These are phyloP conservation scores for Brachyopa scutellaris DNA, from an alignment of 2,888 invertebrate genomes.

Conservation along the genomic window DNA sequence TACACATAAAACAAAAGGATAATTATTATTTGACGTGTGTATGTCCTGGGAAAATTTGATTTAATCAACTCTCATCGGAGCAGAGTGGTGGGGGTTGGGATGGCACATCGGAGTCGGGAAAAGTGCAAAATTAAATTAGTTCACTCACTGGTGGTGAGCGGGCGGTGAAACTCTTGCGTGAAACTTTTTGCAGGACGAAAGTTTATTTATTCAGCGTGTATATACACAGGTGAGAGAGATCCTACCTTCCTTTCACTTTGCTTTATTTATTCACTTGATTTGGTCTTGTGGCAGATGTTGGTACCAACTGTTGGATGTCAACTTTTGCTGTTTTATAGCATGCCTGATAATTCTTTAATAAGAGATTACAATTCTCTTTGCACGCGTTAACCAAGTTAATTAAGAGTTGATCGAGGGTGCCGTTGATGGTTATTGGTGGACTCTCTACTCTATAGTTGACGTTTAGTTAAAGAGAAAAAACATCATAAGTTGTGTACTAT, in stretches of 20 bases:
- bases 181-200: constrained; percentile 24
- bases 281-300: constrained; percentile 19
- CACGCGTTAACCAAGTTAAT: constrained; percentile 5
- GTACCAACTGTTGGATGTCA: no score
- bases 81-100: neutral
- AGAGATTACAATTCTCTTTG: neutral
- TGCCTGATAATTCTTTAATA: constrained; percentile 12
- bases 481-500: no score
- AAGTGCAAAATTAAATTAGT: constrained; percentile 51
- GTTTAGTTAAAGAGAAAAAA: neutral
- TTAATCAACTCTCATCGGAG: constrained; percentile 54
- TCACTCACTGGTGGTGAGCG: neutral
- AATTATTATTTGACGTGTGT: constrained; percentile 54
- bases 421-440: neutral
- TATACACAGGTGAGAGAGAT: constrained; percentile 23
- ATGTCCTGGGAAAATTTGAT: constrained; percentile 61
- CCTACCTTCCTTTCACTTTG: constrained; percentile 1
- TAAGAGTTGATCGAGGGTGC: neutral
- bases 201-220: constrained; percentile 18
- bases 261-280: constrained; percentile 21
- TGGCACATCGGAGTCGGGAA: neutral
- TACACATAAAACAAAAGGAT: constrained; percentile 45
- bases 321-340: constrained; percentile 3
- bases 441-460: neutral
- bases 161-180: constrained; percentile 10